Base-by-base conservation (phyloP, 1,140 invertebrate species). In the Lasioglossum baleicum region DNA sequence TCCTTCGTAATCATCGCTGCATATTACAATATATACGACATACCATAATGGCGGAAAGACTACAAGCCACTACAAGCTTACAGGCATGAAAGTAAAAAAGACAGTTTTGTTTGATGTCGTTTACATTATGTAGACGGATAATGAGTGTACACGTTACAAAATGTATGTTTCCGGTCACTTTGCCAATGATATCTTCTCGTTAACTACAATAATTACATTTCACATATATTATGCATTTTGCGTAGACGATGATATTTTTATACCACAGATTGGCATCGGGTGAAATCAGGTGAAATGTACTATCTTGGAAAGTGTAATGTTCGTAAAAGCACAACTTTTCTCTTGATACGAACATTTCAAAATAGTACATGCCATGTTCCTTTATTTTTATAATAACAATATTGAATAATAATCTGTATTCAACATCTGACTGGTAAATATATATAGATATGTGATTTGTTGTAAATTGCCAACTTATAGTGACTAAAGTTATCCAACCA, bases 41-140 rank as follows among this genome's bases (percentile, higher is more conserved):
- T 40, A 73, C 70, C 51, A 66, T 73, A 44, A 79, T 79, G 76
- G 76, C 76, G 76, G 76, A 79, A 66, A 58, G 44, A 48, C 44
- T 44, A 44, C 8, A 10, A 44, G 13, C 31, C 48, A 48, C 44
- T 44, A 44, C 8, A 10, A 44, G 13, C 31, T 48, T 64, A 72
- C 51, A 70, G 56, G 35, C 67, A 77, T 77, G 31, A 56, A 77
- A 51, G 66, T 70, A 61, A 77, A 70, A 77, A 77, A 51, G 15
- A n/a, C 61, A 77, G 13, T 22, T 35, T 13, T 60, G 8, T 35
- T 61, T 61, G 2, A 61, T 31, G 2, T 42, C 53, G 68, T 69
- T 76, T 60, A 10, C 7, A 3, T 76, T 76, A n/a, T n/a, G n/a
- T n/a, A 42, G 2, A 10, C 10, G 10, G 0, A 42, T n/a, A n/a